These are phyloP conservation scores for Aspidapion aeneum DNA, from an alignment of 2,888 invertebrate species.

Conservation along the genomic window DNA sequence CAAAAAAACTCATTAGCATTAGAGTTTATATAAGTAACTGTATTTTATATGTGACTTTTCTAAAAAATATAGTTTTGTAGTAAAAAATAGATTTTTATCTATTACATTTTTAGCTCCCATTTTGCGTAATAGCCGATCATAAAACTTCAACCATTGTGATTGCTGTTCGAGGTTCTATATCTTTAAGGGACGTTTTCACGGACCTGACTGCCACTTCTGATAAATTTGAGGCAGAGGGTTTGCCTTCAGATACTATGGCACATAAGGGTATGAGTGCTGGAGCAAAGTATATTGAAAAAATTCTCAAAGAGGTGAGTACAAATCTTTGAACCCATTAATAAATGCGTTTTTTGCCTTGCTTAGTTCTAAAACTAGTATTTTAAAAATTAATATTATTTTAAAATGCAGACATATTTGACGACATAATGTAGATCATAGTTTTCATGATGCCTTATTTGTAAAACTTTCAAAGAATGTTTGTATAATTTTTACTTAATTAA, in stretches of 20 bases:
- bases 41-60: no score
- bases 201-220: conserved; percentile 77
- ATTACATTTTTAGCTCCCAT: conserved; percentile 77
- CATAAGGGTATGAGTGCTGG: conserved; percentile 83
- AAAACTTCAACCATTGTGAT: conserved; percentile 76
- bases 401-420: no score
- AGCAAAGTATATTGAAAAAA: conserved; percentile 70
- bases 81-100: no score
- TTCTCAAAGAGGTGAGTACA: conserved; percentile 53
- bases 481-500: no score
- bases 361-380: background rate
- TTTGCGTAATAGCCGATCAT: conserved; percentile 82
- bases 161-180: conserved; percentile 81
- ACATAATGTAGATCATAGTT: no score
- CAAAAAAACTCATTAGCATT: no score
- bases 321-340: background rate
- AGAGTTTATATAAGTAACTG: no score
- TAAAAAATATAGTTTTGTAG: no score
- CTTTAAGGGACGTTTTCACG: conserved; percentile 79
- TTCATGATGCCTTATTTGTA: no score
- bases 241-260: conserved; percentile 67
- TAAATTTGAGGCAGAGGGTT: conserved; percentile 65
- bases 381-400: background rate
- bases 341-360: background rate
- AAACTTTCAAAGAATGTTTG: no score